Percentiles rank a stretch among this genome's conserved stretches.
Conservation (phyloP, 2,888 invertebrate genomes). For the Bruchidius siliquastri region DNA sequence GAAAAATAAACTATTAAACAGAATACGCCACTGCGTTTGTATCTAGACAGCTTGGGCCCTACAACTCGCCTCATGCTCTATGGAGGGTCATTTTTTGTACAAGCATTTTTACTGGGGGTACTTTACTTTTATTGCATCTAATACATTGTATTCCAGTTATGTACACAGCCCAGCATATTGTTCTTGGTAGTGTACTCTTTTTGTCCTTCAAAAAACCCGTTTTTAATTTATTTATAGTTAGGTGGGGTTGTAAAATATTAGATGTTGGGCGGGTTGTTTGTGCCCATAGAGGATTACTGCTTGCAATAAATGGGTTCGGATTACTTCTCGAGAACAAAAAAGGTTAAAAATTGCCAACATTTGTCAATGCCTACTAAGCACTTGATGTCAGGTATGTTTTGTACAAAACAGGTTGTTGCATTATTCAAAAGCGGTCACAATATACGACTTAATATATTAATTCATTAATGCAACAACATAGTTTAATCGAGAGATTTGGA, state of each 20-base stretch:
- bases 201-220: slow-evolving; percentile 25
- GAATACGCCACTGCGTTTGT: slow-evolving; percentile 14
- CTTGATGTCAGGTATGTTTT: background rate
- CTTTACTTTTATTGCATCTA: slow-evolving; percentile 36
- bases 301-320: slow-evolving; percentile 7
- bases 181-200: slow-evolving; percentile 24
- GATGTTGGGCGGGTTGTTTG: slow-evolving; percentile 25
- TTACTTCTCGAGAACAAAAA: background rate
- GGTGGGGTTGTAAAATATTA: slow-evolving; percentile 22
- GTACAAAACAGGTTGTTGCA: background rate
- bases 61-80: slow-evolving; percentile 33
- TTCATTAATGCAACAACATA: too few species aligned
- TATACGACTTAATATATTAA: too few species aligned
- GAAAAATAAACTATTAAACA: too few species aligned
- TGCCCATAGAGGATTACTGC: slow-evolving; percentile 5
- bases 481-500: too few species aligned
- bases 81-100: slow-evolving; percentile 43
- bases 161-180: slow-evolving; percentile 36
- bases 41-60: slow-evolving; percentile 44
- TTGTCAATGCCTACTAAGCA: background rate
- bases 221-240: slow-evolving; percentile 30
- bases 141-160: slow-evolving; percentile 35
- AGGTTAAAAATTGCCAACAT: background rate
- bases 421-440: background rate
- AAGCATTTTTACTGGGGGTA: slow-evolving; percentile 37